Percentiles rank a stretch among this genome's conserved stretches.
Conservation (phyloP, 2,888 invertebrate genomes). For the Norana najaformis region DNA sequence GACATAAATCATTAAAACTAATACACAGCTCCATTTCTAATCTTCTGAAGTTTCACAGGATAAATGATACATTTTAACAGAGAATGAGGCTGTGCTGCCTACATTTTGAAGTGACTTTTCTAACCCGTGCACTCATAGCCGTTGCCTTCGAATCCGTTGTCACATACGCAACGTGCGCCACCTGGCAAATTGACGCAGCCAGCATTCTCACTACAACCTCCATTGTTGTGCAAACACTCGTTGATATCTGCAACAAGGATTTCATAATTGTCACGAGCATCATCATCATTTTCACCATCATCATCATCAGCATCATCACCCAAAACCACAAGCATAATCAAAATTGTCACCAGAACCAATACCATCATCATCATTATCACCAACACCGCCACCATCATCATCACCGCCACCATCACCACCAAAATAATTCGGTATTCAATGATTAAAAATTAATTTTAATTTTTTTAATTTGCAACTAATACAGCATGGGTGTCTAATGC, state of each 20-base stretch:
- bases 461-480: no score
- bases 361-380: constrained; percentile 23
- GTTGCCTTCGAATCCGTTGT: constrained; percentile 81
- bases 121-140: constrained; percentile 73
- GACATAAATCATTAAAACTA: not conserved
- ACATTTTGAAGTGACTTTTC: not conserved
- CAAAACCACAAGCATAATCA: constrained; percentile 18
- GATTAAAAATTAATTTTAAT: no score
- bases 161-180: constrained; percentile 81
- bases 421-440: no score
- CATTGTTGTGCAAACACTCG: constrained; percentile 68
- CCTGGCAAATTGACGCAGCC: constrained; percentile 81
- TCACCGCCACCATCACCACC: not conserved
- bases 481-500: no score
- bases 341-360: not conserved
- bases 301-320: not conserved
- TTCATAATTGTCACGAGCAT: not conserved
- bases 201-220: constrained; percentile 72
- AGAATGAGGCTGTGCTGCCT: no score
- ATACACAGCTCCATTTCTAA: not conserved
- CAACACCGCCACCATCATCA: not conserved
- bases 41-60: not conserved
- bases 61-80: not conserved
- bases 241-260: constrained; percentile 70
- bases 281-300: not conserved